Base-by-base conservation (phyloP, 2,888 invertebrate genomes). In the Andrena dorsata region DNA sequence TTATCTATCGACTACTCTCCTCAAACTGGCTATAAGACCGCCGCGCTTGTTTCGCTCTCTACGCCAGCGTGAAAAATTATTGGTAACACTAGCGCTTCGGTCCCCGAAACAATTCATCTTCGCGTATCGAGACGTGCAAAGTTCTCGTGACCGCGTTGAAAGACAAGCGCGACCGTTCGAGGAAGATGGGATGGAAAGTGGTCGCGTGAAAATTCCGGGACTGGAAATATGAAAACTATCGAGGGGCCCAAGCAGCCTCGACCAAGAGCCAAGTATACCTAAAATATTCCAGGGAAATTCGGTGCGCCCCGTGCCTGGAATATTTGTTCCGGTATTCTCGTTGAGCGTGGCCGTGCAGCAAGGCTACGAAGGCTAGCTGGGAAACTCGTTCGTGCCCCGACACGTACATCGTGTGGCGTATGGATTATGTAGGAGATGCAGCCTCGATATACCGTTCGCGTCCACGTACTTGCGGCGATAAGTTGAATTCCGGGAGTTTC, bases 391-490 rank as follows among this genome's bases (percentile, higher is more conserved):
- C 16, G 64, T 7, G 61, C 8, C 30, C 70, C 16, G 30, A 7
- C 28, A 30, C 53, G 53, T 53, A 23, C 23, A 53, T 2, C 28
- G 30, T 13, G 6, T 0, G 63, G 80, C 51, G 71, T 63, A 77
- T 61, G 72, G 79, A 79, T 81, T 81, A 73, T 71, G 81, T 58
- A 60, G n/a, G 28, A 6, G 77, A 73, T 69, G 53, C 65, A 28
- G 72, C 56, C 30, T 32, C 72, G 79, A 83, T 80, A 72, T 26
- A 49, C 41, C 74, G 53, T 41, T 47, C 66, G 78, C 86, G 78
- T 86, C 76, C 83, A 60, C 87, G 88, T 88, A 84, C 77, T 82
- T 85, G 87, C 82, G 87, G 83, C 73, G 88, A 88, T 86, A 88
- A 88, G 88, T 88, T 82, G 88, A 77, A 88, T 88, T 88, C 88